Base-by-base conservation (phyloP, 2,113 vertebrate genomes). In the Pleuronectes platessa region DNA sequence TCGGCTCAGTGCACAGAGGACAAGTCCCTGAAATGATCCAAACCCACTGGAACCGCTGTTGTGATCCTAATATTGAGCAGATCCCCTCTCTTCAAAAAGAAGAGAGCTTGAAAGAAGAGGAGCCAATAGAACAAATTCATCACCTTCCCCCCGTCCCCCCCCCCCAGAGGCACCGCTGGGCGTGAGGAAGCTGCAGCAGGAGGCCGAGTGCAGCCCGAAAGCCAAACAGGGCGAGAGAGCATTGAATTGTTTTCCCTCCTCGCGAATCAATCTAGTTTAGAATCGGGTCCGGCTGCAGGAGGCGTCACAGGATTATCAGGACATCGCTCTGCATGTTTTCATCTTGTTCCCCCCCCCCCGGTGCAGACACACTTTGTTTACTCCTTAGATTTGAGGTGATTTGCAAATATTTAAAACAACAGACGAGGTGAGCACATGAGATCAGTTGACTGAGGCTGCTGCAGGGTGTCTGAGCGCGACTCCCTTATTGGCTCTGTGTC, bases 231-330 rank as follows among this genome's bases (percentile, higher is more conserved):
- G 61, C 66, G 58, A 35, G 21, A 72, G 78, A 56, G 61, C 65
- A 79, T 85, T 77, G 79, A 85, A 79, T 79, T 77, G 64, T 86
- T 81, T 74, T 78, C 51, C 78, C 81, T 85, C 72, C 73, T 86
- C 89, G 61, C 68, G 80, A 86, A 89, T 87, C 81, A 47, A 81
- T 86, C 68, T 71, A 42, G 62, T 56, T 81, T 86, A 55, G 60
- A 2, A 49, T 74, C 71, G 67, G 65, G 54, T 78, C 59, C 47
- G 37, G 58, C 60, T 35, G 80, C 45, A 54, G 27, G 27, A 27
- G 27, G 27, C 5, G 27, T 27, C 2, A 5, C 27, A 27, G 78
- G 75, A 77, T 76, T 73, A 80, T 73, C 58, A 63, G 64, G 24
- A n/a, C 55, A 23, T 69, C 31, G 1, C 42, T 61, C 6, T 45